These are phyloP conservation scores for Orchesella flavescens DNA, from an alignment of 2,888 invertebrate species.

Conservation along the genomic window DNA sequence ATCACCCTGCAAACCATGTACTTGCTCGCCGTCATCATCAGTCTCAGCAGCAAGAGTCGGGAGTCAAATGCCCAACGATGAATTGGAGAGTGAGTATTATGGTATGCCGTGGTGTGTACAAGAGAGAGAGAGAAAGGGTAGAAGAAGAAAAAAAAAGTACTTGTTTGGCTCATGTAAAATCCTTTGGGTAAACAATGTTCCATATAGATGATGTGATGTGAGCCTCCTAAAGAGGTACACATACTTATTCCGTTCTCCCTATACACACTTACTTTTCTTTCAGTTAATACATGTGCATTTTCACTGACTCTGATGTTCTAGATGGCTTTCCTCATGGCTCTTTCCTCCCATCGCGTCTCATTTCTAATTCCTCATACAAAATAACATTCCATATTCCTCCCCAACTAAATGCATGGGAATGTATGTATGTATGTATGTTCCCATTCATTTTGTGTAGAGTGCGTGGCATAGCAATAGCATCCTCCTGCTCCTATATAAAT, in stretches of 20 bases:
- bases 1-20: constrained; percentile 44
- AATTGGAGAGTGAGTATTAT: constrained; percentile 33
- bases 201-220: no score
- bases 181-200: constrained; percentile 62
- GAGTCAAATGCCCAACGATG: constrained; percentile 39
- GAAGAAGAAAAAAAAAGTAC: constrained; percentile 25
- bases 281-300: constrained; percentile 24
- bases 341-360: no score
- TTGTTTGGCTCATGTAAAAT: constrained; percentile 61
- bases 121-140: constrained; percentile 35
- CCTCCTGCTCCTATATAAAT: no score
- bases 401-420: background rate
- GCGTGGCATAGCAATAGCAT: no score
- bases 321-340: background rate
- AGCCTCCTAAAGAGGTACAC: constrained; percentile 1
- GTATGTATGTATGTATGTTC: no score
- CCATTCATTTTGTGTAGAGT: no score
- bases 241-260: constrained; percentile 18
- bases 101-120: constrained; percentile 3
- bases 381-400: no score
- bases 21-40: constrained; percentile 30
- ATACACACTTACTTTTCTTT: constrained; percentile 16
- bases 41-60: constrained; percentile 41
- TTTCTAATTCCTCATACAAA: no score
- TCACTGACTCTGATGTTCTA: background rate